Evolutionary conservation across 2,113 vertebrate genomes (phyloP).

Genomic region (Triplophysa rosa): DNA sequence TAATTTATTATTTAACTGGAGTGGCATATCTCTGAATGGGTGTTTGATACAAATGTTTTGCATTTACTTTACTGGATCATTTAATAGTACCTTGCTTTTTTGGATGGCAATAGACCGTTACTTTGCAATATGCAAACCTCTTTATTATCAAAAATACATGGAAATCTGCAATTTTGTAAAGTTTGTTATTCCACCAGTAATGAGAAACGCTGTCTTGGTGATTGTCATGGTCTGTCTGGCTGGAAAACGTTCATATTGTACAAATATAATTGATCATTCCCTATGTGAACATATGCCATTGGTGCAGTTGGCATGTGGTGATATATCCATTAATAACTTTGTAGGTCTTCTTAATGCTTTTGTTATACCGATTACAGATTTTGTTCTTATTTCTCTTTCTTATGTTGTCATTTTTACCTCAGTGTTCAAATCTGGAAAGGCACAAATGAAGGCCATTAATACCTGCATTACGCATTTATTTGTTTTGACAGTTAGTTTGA

Average conservation of each 20-base stretch:
- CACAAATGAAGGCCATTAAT: constrained; percentile 20
- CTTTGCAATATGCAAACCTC: constrained; percentile 56
- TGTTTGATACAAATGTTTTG: constrained; percentile 57
- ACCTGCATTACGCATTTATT: constrained; percentile 52
- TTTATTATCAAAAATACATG: constrained; percentile 51
- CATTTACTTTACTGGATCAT: constrained; percentile 40
- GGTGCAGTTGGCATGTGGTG: constrained; percentile 55
- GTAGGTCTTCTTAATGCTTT: constrained; percentile 33
- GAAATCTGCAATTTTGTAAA: constrained; percentile 4
- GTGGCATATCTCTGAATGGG: constrained; percentile 38
- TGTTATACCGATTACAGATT: constrained; percentile 27
- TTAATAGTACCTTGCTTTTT: constrained; percentile 64
- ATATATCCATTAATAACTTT: constrained; percentile 44
- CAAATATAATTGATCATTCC: constrained; percentile 58
- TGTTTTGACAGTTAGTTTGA: constrained; percentile 27
- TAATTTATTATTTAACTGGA: constrained; percentile 47
- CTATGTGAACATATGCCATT: constrained; percentile 69
- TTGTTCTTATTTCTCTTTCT: constrained; percentile 26
- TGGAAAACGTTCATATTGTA: constrained; percentile 57
- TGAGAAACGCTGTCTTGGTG: constrained; percentile 42
- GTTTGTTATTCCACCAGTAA: constrained; percentile 35
- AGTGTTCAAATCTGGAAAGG: constrained; percentile 39
- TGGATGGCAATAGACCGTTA: constrained; percentile 64
- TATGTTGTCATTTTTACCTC: constrained; percentile 37
- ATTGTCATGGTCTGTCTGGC: constrained; percentile 38